A percentile compares a stretch with the other conserved stretches of the same genome.
These are phyloP conservation scores for Andrena camellia DNA, from an alignment of 2,888 invertebrate genomes.

Conservation along the genomic window DNA sequence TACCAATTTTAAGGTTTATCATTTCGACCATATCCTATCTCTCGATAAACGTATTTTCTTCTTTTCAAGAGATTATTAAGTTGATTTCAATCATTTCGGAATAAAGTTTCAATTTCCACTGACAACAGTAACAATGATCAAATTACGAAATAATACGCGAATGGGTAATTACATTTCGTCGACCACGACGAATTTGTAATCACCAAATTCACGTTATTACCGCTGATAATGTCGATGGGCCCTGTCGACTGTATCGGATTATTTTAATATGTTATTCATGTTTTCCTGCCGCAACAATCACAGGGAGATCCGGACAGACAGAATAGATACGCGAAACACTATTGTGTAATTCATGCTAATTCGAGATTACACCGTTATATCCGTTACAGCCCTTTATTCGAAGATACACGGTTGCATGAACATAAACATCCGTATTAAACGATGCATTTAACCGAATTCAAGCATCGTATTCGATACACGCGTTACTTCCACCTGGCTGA, in stretches of 20 bases:
- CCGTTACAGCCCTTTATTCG: slow-evolving; percentile 46
- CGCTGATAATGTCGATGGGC: slow-evolving; percentile 41
- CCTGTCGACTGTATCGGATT: slow-evolving; percentile 52
- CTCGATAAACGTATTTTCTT: neutral
- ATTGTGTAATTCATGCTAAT: slow-evolving; percentile 64
- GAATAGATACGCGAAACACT: slow-evolving; percentile 48
- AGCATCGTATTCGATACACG: slow-evolving; percentile 29
- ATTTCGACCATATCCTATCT: neutral
- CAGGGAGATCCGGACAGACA: slow-evolving; percentile 39
- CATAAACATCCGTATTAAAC: slow-evolving; percentile 59
- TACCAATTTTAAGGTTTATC: neutral
- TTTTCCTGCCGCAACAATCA: slow-evolving; percentile 40
- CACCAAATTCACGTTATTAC: slow-evolving; percentile 26
- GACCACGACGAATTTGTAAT: slow-evolving; percentile 51
- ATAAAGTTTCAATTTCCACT: slow-evolving; percentile 13
- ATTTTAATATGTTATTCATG: slow-evolving; percentile 64
- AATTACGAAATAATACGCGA: slow-evolving; percentile 6
- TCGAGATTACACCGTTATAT: slow-evolving; percentile 59
- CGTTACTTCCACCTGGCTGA: neutral
- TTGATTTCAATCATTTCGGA: neutral
- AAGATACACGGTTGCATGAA: slow-evolving; percentile 54
- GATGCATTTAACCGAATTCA: slow-evolving; percentile 55
- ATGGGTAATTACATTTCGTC: slow-evolving; percentile 38
- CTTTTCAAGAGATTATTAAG: neutral
- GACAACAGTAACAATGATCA: slow-evolving; percentile 8